A percentile compares a stretch with the other conserved stretches of the same genome.
Conservation (phyloP, 2,797 vertebrate genomes). For the Gobio occitaniae region DNA sequence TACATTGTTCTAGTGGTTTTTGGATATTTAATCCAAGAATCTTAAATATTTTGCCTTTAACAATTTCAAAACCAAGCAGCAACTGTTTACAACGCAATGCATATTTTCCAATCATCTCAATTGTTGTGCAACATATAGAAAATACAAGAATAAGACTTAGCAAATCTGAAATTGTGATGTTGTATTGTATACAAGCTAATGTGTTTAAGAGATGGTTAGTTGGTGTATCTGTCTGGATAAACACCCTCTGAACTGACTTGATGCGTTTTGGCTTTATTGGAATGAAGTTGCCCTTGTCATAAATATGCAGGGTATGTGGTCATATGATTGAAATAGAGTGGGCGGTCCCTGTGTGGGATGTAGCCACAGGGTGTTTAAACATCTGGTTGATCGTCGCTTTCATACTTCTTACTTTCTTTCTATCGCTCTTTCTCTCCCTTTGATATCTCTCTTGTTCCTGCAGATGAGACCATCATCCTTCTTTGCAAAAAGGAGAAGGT, state of each 20-base stretch:
- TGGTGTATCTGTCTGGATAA: neutral
- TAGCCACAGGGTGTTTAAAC: constrained; percentile 59
- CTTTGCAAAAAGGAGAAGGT: constrained; percentile 71
- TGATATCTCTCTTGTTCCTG: constrained; percentile 28
- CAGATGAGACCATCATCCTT: constrained; percentile 73
- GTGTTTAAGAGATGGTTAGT: neutral
- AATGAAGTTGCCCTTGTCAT: neutral
- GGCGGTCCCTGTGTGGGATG: neutral
- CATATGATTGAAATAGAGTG: neutral
- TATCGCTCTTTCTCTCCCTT: constrained; percentile 26
- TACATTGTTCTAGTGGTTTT: no score
- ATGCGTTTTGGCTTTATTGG: neutral
- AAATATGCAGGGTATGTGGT: neutral
- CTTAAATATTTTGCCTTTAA: no score
- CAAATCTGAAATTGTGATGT: neutral
- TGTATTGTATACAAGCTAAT: neutral
- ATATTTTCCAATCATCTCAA: neutral
- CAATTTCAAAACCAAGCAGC: neutral
- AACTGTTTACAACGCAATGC: neutral
- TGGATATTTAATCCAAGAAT: no score
- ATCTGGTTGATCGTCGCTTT: constrained; percentile 64
- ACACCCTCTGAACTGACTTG: neutral
- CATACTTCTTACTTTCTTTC: constrained; percentile 33
- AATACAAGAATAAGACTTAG: neutral
- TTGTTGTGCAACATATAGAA: neutral